phyloP scores from a whole-genome alignment of 2,888 invertebrate species.

The Drosophila monieri region DNA sequence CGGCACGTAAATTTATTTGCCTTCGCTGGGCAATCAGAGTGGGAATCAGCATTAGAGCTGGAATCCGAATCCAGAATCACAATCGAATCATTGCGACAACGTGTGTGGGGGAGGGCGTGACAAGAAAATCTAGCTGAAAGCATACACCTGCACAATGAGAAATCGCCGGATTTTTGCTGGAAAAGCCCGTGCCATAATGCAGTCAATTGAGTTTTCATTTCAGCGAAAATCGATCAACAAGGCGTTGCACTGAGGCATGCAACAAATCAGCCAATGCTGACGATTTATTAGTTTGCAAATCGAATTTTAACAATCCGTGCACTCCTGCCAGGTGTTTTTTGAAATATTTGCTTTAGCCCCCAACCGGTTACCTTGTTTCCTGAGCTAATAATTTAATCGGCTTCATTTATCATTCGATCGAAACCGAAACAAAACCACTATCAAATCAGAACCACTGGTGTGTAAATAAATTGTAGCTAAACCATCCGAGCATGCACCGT shows the following conservation, averaged over 20 bases:
- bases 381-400: slow-evolving; percentile 29
- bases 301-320: slow-evolving; percentile 27
- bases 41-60: slow-evolving; percentile 40
- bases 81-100: slow-evolving; percentile 35
- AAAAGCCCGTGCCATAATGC: slow-evolving; percentile 55
- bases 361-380: neutral
- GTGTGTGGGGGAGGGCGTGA: slow-evolving; percentile 8
- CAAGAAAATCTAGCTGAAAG: neutral
- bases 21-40: slow-evolving; percentile 41
- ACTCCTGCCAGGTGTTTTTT: slow-evolving; percentile 26
- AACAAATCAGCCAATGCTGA: slow-evolving; percentile 35
- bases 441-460: slow-evolving; percentile 47
- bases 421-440: slow-evolving; percentile 23
- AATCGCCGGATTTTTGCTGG: slow-evolving; percentile 37
- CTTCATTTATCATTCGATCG: slow-evolving; percentile 30
- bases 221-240: slow-evolving; percentile 29
- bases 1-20: slow-evolving; percentile 72
- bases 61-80: slow-evolving; percentile 48
- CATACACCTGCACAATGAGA: slow-evolving; percentile 43
- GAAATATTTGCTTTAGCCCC: slow-evolving; percentile 8
- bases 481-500: slow-evolving; percentile 23
- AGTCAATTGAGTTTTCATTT: slow-evolving; percentile 65
- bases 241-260: slow-evolving; percentile 17
- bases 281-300: slow-evolving; percentile 49
- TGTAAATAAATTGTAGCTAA: slow-evolving; percentile 53